A percentile compares a stretch with the other conserved stretches of the same genome.
phyloP scores from a whole-genome alignment of 2,797 vertebrate species.

The Myiothlypis coronata region DNA sequence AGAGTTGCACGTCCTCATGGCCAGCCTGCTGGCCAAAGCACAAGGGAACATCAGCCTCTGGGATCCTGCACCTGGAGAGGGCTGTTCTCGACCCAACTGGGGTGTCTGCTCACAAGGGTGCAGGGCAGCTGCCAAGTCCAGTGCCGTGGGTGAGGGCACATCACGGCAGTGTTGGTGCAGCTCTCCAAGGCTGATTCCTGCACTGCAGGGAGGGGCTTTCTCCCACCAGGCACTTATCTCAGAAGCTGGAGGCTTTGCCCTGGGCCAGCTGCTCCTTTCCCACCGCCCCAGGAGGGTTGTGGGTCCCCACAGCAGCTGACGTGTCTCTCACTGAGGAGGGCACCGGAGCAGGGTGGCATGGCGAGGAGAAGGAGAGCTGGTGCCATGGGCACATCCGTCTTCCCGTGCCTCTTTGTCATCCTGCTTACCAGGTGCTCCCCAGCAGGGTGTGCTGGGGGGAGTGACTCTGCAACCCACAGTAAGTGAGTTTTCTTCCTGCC shows the following conservation, averaged over 20 bases:
- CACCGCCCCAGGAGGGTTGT: not conserved
- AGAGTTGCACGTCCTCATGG: accelerated
- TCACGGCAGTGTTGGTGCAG: not conserved
- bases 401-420: not conserved
- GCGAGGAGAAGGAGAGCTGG: not conserved
- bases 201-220: not conserved
- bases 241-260: not conserved
- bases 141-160: accelerated
- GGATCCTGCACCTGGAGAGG: not conserved
- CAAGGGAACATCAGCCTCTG: not conserved
- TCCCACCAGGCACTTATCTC: constrained; percentile 34
- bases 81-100: not conserved
- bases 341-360: not conserved
- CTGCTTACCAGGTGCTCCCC: not conserved
- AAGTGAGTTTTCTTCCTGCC: constrained; percentile 27
- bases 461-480: constrained; percentile 35
- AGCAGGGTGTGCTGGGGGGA: not conserved
- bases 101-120: not conserved
- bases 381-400: not conserved
- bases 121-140: not conserved
- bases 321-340: not conserved
- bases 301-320: not conserved
- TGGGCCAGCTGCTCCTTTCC: constrained; percentile 71
- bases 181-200: not conserved
- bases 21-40: not conserved